These are phyloP conservation scores for Vicugna pacos DNA, from an alignment of 2,113 vertebrate genomes.

Conservation along the genomic window DNA sequence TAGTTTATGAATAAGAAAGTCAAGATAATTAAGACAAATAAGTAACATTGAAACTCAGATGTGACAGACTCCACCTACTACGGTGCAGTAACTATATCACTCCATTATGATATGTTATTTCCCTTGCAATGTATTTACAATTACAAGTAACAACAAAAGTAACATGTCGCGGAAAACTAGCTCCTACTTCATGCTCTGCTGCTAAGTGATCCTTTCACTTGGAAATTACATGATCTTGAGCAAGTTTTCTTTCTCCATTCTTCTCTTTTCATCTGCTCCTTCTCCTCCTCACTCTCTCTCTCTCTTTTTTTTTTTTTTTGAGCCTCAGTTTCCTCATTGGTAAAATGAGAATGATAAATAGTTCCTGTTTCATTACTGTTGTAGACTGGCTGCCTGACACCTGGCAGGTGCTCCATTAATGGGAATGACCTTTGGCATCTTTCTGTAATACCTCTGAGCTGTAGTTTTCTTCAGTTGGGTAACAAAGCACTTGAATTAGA, in stretches of 20 bases:
- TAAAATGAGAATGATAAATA: neutral
- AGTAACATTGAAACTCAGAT: neutral
- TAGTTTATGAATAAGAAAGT: neutral
- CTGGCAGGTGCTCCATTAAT: neutral
- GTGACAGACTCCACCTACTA: neutral
- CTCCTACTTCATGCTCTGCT: neutral
- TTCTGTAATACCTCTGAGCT: neutral
- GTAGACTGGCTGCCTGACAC: neutral
- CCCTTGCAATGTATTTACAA: neutral
- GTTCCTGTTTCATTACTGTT: neutral
- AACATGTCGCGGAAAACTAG: neutral
- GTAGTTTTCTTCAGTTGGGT: neutral
- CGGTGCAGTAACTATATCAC: neutral
- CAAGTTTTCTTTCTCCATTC: neutral
- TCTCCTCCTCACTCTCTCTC: neutral
- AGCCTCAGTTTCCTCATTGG: neutral
- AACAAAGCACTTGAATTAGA: neutral
- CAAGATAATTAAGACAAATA: neutral
- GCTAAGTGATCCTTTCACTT: neutral
- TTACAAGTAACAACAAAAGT: neutral
- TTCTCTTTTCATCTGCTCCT: neutral
- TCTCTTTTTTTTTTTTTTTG: neutral
- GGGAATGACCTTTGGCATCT: neutral
- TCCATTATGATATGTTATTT: neutral
- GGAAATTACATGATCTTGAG: neutral